Evolutionary conservation across 1,140 invertebrate species (phyloP).

Genomic region (Cotesia glomerata): DNA sequence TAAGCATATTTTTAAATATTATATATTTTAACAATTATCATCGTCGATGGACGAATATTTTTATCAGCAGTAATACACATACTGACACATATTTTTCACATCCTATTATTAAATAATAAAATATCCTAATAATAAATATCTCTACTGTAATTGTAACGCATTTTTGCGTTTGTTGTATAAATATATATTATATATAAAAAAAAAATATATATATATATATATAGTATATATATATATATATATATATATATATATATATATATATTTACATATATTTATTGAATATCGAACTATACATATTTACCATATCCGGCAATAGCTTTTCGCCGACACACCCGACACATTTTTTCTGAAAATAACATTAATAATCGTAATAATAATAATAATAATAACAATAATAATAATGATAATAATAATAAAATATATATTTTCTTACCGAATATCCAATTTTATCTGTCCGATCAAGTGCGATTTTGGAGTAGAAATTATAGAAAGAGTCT

Average conservation of each 20-base stretch:
- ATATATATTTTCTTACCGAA: conserved; percentile 8
- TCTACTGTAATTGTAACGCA: no score
- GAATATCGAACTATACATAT: neutral
- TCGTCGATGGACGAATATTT: neutral
- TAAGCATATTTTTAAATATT: no score
- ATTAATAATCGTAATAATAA: neutral
- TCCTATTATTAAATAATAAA: no score
- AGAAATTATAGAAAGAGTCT: no score
- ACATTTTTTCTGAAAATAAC: neutral
- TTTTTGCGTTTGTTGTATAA: no score
- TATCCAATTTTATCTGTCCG: neutral
- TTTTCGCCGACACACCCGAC: neutral
- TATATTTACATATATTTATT: no score
- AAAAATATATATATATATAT: no score
- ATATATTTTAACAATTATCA: no score
- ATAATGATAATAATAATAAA: neutral
- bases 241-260: no score
- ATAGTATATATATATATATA: no score
- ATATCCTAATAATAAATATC: no score
- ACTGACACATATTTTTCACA: neutral
- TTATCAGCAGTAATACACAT: neutral
- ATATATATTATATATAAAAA: no score
- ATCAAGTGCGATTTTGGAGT: neutral
- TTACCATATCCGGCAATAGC: conserved; percentile 4
- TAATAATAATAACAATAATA: neutral